Evolutionary conservation across 2,888 invertebrate species (phyloP).

Genomic region (Leucoma salicis): DNA sequence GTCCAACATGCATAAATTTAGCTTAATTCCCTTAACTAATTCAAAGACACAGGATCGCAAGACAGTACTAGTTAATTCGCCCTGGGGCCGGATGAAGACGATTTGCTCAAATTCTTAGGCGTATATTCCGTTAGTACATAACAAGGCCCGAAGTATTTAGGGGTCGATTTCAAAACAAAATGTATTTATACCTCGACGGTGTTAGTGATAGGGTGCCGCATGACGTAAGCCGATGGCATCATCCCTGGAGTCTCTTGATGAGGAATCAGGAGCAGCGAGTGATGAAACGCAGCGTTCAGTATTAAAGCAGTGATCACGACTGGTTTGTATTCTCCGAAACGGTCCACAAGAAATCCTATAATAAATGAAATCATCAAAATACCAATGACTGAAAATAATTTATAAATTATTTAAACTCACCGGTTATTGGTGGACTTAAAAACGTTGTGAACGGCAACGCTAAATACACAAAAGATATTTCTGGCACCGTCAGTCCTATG

Average conservation of each 20-base stretch:
- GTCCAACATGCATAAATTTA: conserved; percentile 59
- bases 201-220: conserved; percentile 87
- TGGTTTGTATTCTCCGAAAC: conserved; percentile 92
- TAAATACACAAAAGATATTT: conserved; percentile 93
- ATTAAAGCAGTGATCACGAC: conserved; percentile 90
- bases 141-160: conserved; percentile 49
- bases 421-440: conserved; percentile 91
- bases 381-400: conserved; percentile 4
- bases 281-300: conserved; percentile 90
- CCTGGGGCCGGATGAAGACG: conserved; percentile 74
- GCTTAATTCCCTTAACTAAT: conserved; percentile 73
- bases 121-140: conserved; percentile 59
- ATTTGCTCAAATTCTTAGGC: conserved; percentile 80
- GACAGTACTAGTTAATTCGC: conserved; percentile 72
- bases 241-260: conserved; percentile 90
- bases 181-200: conserved; percentile 84
- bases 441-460: conserved; percentile 93
- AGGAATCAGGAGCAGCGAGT: conserved; percentile 89
- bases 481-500: conserved; percentile 92
- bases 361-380: conserved; percentile 28
- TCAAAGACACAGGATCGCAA: conserved; percentile 60
- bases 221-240: conserved; percentile 88
- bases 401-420: conserved; percentile 62
- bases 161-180: conserved; percentile 51
- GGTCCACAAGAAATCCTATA: conserved; percentile 91